Conservation (phyloP, 2,113 vertebrate genomes). For the Ciconia boyciana region DNA sequence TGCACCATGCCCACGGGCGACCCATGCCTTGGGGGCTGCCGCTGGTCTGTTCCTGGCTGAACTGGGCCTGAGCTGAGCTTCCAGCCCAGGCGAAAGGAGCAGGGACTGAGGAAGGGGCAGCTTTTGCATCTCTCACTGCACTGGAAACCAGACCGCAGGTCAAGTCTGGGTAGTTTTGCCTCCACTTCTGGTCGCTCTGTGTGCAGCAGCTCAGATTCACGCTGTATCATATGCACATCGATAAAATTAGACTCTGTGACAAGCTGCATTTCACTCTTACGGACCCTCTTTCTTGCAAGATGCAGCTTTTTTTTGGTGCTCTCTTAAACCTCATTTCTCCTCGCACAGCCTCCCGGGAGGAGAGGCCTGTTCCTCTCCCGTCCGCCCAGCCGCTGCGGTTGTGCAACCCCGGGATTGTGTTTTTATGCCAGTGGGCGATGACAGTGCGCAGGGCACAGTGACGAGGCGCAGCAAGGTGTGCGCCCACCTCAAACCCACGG, state of each 20-base stretch:
- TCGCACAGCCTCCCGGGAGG: rapidly evolving
- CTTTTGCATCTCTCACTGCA: neutral
- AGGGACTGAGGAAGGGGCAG: neutral
- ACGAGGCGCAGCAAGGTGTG: rapidly evolving
- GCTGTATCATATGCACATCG: rapidly evolving
- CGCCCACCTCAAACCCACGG: neutral
- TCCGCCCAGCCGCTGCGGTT: rapidly evolving
- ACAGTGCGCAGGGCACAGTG: rapidly evolving
- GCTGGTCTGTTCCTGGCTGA: rapidly evolving
- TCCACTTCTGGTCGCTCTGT: neutral
- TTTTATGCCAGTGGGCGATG: rapidly evolving
- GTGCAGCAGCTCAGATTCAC: rapidly evolving
- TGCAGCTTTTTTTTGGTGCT: neutral
- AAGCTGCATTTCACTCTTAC: neutral
- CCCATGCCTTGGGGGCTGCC: rapidly evolving
- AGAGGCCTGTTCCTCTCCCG: neutral
- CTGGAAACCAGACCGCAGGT: neutral
- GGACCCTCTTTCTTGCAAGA: neutral
- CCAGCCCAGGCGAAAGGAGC: rapidly evolving
- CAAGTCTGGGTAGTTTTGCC: neutral
- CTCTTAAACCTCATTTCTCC: neutral
- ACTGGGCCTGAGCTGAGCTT: neutral
- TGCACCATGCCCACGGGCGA: rapidly evolving
- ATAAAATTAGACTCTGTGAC: neutral
- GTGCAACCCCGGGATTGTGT: neutral